phyloP scores from a whole-genome alignment of 64 coral and sea anemone genomes.

The Trachythela sp. region DNA sequence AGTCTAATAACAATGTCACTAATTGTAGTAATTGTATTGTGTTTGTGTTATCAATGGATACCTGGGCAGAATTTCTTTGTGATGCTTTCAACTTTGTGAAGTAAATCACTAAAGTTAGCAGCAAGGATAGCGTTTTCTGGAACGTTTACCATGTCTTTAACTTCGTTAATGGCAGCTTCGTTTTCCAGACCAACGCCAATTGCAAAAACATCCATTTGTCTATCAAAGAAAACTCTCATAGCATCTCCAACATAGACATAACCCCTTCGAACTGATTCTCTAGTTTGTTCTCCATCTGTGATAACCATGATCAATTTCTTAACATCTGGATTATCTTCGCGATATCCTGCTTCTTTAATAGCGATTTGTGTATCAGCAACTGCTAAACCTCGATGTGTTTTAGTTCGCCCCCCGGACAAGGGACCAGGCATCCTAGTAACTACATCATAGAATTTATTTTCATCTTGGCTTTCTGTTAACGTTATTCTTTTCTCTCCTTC shows the following conservation, averaged over 20 bases:
- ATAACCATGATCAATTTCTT: conserved; percentile 32
- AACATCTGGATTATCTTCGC: conserved; percentile 36
- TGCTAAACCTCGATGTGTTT: conserved; percentile 21
- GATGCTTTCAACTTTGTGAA: background rate
- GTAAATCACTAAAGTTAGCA: conserved; percentile 21
- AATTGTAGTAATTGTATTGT: too few species aligned
- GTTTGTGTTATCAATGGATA: background rate
- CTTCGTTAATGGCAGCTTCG: background rate
- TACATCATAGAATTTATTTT: background rate
- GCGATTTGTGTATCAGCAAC: conserved; percentile 21
- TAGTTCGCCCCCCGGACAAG: background rate
- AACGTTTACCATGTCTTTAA: conserved; percentile 30
- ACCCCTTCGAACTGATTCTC: conserved; percentile 20
- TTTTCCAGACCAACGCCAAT: conserved; percentile 16
- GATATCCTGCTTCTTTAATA: conserved; percentile 32
- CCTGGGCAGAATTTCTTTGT: conserved; percentile 41
- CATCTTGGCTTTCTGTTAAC: conserved; percentile 22
- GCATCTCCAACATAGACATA: conserved; percentile 17
- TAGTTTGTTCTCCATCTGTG: conserved; percentile 43
- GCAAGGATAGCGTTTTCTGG: conserved; percentile 37
- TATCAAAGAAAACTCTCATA: conserved; percentile 28
- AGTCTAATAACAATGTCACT: too few species aligned
- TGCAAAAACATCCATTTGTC: conserved; percentile 41
- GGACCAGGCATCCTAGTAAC: conserved; percentile 1
- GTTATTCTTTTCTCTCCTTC: conserved; percentile 21